A percentile compares a stretch with the other conserved stretches of the same genome.
phyloP scores from a whole-genome alignment of 2,888 invertebrate species.

The Eristalis intricaria region DNA sequence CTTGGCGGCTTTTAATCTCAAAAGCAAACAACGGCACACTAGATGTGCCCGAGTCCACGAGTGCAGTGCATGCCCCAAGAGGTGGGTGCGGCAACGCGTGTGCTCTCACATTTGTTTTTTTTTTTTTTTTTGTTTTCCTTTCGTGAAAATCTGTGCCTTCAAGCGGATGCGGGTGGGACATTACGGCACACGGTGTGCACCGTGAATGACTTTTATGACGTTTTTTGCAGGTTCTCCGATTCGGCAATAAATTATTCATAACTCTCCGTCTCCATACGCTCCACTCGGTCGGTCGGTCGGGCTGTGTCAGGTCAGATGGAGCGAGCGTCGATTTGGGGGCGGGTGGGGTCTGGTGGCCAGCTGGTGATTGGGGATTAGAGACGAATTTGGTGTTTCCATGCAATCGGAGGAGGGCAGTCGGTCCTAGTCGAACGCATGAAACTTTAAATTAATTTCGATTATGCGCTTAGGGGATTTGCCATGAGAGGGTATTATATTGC shows the following conservation, averaged over 20 bases:
- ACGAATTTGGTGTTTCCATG: background rate
- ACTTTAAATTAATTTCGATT: background rate
- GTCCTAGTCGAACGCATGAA: background rate
- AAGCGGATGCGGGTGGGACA: conserved; percentile 8
- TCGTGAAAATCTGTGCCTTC: conserved; percentile 7
- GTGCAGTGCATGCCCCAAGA: background rate
- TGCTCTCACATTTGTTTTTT: background rate
- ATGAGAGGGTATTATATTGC: background rate
- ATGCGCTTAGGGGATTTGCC: background rate
- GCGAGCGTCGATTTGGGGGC: background rate
- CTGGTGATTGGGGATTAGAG: background rate
- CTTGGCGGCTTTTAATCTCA: conserved; percentile 10
- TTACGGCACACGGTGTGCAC: background rate
- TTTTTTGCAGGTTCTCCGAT: conserved; percentile 23
- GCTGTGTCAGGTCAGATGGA: background rate
- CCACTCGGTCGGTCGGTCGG: background rate
- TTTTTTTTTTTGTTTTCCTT: background rate
- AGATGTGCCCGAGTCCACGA: background rate
- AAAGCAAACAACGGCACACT: conserved; percentile 2
- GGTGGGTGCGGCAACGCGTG: conserved; percentile 35
- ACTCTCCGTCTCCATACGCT: background rate
- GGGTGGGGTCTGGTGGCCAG: background rate
- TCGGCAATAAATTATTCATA: conserved; percentile 30
- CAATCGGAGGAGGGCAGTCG: background rate
- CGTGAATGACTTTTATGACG: conserved; percentile 2